These are phyloP conservation scores for Microctonus aethiopoides DNA, from an alignment of 2,888 invertebrate genomes.

Conservation along the genomic window DNA sequence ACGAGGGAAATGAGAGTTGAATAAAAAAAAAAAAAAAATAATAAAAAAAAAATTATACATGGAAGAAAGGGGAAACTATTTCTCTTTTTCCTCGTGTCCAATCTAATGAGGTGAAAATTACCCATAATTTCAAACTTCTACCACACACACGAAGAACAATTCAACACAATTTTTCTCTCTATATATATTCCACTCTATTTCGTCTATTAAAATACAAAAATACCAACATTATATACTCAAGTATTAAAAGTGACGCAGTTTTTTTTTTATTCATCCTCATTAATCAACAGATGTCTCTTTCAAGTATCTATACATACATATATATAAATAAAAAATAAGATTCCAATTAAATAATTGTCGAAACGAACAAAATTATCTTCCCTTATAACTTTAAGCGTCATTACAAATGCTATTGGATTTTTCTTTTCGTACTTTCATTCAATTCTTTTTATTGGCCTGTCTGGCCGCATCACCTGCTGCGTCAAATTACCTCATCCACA, in stretches of 20 bases:
- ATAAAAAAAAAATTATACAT: not conserved
- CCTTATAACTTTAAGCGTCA: conserved; percentile 18
- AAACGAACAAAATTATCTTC: not conserved
- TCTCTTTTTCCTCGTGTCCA: not conserved
- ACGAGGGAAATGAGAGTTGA: not conserved
- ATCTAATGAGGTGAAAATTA: not conserved
- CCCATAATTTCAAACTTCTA: not conserved
- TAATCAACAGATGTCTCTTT: conserved; percentile 37
- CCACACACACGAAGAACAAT: not conserved
- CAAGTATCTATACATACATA: not conserved
- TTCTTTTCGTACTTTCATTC: not conserved
- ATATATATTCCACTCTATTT: too few relatives aligned
- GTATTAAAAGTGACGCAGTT: too few relatives aligned
- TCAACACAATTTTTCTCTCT: not conserved
- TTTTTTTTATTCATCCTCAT: conserved; percentile 16
- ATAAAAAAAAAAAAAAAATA: conserved; percentile 10
- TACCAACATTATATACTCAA: too few relatives aligned
- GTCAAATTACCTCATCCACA: conserved; percentile 23
- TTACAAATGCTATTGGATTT: conserved; percentile 7
- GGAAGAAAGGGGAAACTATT: not conserved
- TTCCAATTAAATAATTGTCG: too few relatives aligned
- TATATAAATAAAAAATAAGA: too few relatives aligned
- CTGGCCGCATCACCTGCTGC: conserved; percentile 21
- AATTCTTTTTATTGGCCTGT: not conserved
- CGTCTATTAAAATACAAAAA: too few relatives aligned